Evolutionary conservation across 2,113 vertebrate species (phyloP).

Genomic region (Gymnarchus niloticus): DNA sequence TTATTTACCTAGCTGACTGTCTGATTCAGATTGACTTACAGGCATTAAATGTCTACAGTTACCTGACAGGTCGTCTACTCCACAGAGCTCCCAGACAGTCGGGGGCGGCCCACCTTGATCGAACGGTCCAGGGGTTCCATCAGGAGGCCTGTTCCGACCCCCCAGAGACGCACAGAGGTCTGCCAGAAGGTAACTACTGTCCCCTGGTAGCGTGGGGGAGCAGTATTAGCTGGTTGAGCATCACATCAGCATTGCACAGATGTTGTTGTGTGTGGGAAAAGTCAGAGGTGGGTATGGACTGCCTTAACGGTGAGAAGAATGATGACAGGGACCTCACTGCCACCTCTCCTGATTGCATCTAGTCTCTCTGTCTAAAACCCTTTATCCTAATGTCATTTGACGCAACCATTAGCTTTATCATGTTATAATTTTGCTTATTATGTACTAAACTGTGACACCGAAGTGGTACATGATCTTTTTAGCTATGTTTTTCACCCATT

Average conservation of each 20-base stretch:
- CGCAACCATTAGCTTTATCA: background rate
- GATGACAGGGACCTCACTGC: background rate
- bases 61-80: background rate
- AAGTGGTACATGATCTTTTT: constrained; percentile 10
- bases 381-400: background rate
- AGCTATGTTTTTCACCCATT: background rate
- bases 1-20: too few species aligned
- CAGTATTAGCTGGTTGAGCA: background rate
- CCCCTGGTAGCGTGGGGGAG: background rate
- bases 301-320: background rate
- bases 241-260: background rate
- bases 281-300: background rate
- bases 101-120: constrained; percentile 78
- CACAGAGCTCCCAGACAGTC: constrained; percentile 68
- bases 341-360: background rate
- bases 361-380: background rate
- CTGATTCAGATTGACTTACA: background rate
- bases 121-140: constrained; percentile 73
- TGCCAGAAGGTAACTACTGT: constrained; percentile 81
- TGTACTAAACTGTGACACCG: background rate
- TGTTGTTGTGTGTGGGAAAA: background rate
- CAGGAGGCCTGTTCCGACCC: constrained; percentile 81
- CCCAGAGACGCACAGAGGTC: constrained; percentile 95
- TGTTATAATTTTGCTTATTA: too few species aligned
- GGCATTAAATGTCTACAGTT: background rate